Conservation (phyloP, 2,888 invertebrate genomes). For the Caenorhabditis sp. region DNA sequence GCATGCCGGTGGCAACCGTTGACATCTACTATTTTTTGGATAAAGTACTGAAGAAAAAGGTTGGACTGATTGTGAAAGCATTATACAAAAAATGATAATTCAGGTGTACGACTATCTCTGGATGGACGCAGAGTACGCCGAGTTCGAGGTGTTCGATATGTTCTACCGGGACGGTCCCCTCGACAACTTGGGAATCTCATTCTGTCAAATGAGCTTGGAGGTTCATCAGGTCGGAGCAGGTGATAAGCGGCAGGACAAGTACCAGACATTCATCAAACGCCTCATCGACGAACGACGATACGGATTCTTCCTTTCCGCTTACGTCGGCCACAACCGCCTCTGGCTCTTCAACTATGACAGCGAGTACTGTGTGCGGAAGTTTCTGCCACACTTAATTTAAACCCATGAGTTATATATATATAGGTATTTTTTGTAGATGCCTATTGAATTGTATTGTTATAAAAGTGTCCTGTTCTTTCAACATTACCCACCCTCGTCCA, state of each 20-base stretch:
- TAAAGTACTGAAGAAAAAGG: slow-evolving; percentile 13
- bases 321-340: slow-evolving; percentile 16
- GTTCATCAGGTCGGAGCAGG: not conserved
- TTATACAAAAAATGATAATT: not conserved
- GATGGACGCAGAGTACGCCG: slow-evolving; percentile 44
- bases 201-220: slow-evolving; percentile 49
- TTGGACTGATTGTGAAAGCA: not conserved
- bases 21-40: slow-evolving; percentile 39
- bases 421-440: no score
- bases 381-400: not conserved
- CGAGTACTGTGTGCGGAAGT: slow-evolving; percentile 5
- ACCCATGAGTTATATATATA: no score
- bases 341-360: slow-evolving; percentile 31
- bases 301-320: slow-evolving; percentile 7
- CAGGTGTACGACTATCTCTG: slow-evolving; percentile 28
- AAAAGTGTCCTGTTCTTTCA: no score
- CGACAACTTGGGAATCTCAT: slow-evolving; percentile 1
- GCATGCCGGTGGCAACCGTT: slow-evolving; percentile 8
- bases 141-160: slow-evolving; percentile 28
- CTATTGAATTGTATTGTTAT: no score
- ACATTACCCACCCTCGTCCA: no score
- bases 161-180: slow-evolving; percentile 29
- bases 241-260: not conserved
- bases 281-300: slow-evolving; percentile 1
- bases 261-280: not conserved